A percentile compares a stretch with the other conserved stretches of the same genome.
Evolutionary conservation across 2,888 invertebrate species (phyloP).

Genomic region (Chesias legatella): DNA sequence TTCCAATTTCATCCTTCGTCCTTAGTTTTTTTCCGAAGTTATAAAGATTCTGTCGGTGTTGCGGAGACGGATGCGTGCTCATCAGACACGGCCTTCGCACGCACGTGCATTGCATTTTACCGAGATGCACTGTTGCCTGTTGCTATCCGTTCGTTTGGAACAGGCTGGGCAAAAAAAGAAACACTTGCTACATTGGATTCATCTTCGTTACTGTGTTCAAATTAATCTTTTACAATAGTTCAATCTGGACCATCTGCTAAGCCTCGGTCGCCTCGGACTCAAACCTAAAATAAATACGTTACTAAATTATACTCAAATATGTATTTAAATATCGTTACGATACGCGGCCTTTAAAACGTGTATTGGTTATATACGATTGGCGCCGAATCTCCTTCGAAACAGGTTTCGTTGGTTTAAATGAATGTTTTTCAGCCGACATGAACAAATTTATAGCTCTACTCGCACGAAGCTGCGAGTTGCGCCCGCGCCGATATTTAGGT

Average conservation of each 20-base stretch:
- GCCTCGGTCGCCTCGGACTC: too few relatives aligned
- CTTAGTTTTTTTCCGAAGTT: conserved; percentile 41
- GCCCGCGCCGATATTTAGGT: conserved; percentile 72
- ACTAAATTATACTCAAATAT: background rate
- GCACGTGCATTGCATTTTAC: conserved; percentile 58
- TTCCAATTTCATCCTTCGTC: conserved; percentile 41
- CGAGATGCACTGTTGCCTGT: conserved; percentile 40
- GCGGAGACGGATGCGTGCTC: conserved; percentile 49
- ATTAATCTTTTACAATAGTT: background rate
- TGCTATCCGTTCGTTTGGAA: conserved; percentile 33
- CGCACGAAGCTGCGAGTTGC: conserved; percentile 38
- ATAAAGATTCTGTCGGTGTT: conserved; percentile 57
- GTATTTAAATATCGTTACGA: conserved; percentile 11
- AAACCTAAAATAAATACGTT: too few relatives aligned
- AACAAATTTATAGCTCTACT: conserved; percentile 44
- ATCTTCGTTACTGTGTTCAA: conserved; percentile 4
- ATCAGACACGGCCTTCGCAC: conserved; percentile 52
- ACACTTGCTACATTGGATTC: conserved; percentile 5
- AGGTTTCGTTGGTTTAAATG: conserved; percentile 21
- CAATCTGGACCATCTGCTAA: background rate
- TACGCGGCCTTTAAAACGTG: conserved; percentile 17
- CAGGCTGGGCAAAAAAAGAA: conserved; percentile 2
- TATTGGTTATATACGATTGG: conserved; percentile 15
- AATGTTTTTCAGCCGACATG: conserved; percentile 28
- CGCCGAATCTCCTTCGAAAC: conserved; percentile 20